Base-by-base conservation (phyloP, 2,113 vertebrate species). In the Zosterops borbonicus region DNA sequence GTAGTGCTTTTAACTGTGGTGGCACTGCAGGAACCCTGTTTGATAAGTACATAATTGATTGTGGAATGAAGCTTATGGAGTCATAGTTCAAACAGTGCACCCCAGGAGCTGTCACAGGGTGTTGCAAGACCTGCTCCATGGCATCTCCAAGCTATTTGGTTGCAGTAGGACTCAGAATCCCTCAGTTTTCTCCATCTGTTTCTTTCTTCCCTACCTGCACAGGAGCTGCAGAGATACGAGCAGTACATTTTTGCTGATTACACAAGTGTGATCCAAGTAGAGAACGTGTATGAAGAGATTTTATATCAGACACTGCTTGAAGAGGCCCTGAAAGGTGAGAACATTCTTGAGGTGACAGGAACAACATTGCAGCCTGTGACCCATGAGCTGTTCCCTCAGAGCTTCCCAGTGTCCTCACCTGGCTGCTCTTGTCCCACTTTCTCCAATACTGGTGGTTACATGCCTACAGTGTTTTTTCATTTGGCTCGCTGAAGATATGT, bases 231-330 rank as follows among this genome's bases (percentile, higher is more conserved):
- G 94, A 97, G 94, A 60, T 98, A 98, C 0, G 98, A 99, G 67
- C 98, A 99, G 95, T 98, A 89, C 91, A 98, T 99, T 95, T 97
- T 98, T 68, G 93, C 97, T 4, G 99, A 99, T 75, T 98, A 99
- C 84, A 94, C 97, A 33, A 98, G 96, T 12, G 98, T 99, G 94
- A 98, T 99, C 90, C 98, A 99, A 8, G 98, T 99, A 19, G 98
- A 99, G 93, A 99, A 99, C 3, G 98, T 99, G 37, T 99, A 99
- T 6, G 99, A 99, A 90, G 98, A 98, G 91, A 98, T 99, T 97
- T 97, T 99, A 14, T 90, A 98, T 89, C 97, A 98, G 81, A 98
- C 67, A 3, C 97, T 99, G 92, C 98, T 99, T 49, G 97, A 97
- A 81, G 99, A 99, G 87, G 96, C 98, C 46, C 95, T 97, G 76